These are phyloP conservation scores for Acanthurus tractus DNA, from an alignment of 2,797 vertebrate genomes.

Conservation along the genomic window DNA sequence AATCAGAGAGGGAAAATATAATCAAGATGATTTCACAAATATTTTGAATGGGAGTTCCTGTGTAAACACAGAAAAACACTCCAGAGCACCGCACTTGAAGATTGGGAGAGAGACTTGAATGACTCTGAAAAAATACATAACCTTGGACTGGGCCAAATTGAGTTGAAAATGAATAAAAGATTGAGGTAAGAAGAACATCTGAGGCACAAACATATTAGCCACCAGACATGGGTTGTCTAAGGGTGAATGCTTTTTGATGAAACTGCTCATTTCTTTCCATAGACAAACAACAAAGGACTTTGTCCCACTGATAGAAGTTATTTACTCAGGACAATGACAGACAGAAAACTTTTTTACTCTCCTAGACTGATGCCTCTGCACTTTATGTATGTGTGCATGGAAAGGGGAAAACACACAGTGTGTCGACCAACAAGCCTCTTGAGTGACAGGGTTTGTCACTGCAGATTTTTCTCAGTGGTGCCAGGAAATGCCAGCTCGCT, in stretches of 20 bases:
- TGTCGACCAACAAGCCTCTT: constrained; percentile 4
- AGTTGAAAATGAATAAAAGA: constrained; percentile 29
- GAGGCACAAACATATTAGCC: constrained; percentile 31
- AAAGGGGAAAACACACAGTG: not conserved
- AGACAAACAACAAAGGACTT: constrained; percentile 28
- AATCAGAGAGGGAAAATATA: not conserved
- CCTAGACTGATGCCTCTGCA: not conserved
- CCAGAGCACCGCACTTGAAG: not conserved
- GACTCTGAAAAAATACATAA: constrained; percentile 1
- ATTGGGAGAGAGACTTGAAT: not conserved
- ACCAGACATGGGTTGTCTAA: constrained; percentile 17
- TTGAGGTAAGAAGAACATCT: constrained; percentile 31
- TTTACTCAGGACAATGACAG: constrained; percentile 38
- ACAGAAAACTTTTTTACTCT: constrained; percentile 41
- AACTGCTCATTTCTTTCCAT: constrained; percentile 48
- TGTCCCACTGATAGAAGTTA: constrained; percentile 22
- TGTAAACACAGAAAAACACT: constrained; percentile 17
- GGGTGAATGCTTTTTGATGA: constrained; percentile 34
- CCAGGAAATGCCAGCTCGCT: constrained; percentile 67
- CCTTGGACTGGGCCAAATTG: constrained; percentile 13
- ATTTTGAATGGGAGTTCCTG: constrained; percentile 13
- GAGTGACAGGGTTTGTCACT: constrained; percentile 46
- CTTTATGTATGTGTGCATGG: constrained; percentile 6
- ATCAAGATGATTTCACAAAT: constrained; percentile 12
- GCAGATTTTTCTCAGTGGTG: constrained; percentile 44